Evolutionary conservation across 2,888 invertebrate genomes (phyloP).

Genomic region (Drosophila lacicola): DNA sequence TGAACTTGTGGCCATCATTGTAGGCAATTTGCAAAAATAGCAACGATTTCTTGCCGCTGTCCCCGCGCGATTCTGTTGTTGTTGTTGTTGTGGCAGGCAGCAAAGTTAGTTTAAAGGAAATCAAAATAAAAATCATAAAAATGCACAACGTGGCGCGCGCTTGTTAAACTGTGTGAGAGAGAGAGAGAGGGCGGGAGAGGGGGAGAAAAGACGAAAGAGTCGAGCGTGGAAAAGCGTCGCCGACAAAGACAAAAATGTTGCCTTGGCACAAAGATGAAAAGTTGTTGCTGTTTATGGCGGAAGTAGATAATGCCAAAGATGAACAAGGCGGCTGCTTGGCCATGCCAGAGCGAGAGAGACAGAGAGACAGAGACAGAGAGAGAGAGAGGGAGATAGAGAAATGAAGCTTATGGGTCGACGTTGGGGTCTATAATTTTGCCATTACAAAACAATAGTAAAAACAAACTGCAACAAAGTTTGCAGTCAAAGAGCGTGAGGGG

Average conservation of each 20-base stretch:
- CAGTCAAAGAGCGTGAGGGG: constrained; percentile 11
- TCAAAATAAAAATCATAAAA: constrained; percentile 81
- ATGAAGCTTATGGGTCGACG: constrained; percentile 71
- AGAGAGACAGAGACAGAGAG: background rate
- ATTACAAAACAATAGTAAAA: constrained; percentile 80
- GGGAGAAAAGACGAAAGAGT: constrained; percentile 9
- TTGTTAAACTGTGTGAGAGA: constrained; percentile 47
- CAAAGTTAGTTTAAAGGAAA: constrained; percentile 79
- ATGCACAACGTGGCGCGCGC: constrained; percentile 76
- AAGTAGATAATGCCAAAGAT: constrained; percentile 79
- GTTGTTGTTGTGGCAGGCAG: constrained; percentile 45
- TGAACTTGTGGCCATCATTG: constrained; percentile 79
- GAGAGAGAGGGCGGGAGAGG: background rate
- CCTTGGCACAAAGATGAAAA: constrained; percentile 79
- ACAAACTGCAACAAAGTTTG: constrained; percentile 75
- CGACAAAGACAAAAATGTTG: constrained; percentile 67
- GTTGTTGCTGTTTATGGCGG: constrained; percentile 79
- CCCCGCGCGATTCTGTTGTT: background rate
- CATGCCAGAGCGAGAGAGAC: constrained; percentile 36
- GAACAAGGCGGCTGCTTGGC: constrained; percentile 67
- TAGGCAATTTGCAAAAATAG: constrained; percentile 79
- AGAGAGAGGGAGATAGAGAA: constrained; percentile 41
- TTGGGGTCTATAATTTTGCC: constrained; percentile 80
- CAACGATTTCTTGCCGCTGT: constrained; percentile 65
- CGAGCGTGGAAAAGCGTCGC: constrained; percentile 17